A percentile compares a stretch with the other conserved stretches of the same genome.
Evolutionary conservation across 2,888 invertebrate genomes (phyloP).

Genomic region (Lydus trimaculatus): DNA sequence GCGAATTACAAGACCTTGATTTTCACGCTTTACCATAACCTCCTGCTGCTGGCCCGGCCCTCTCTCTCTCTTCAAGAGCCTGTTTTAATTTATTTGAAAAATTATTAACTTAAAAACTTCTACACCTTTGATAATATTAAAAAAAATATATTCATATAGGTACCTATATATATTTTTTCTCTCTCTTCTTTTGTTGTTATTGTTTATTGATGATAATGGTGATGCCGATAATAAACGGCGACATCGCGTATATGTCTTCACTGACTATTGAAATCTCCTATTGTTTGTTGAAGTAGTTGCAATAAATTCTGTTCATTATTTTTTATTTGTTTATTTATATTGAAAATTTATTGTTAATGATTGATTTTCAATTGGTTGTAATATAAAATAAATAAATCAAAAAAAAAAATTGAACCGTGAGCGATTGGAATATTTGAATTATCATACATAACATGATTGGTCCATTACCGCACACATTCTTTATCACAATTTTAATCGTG

Average conservation of each 20-base stretch:
- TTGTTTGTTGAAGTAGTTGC: not conserved
- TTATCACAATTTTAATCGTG: constrained; percentile 32
- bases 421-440: constrained; percentile 39
- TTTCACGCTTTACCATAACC: not conserved
- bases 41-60: not conserved
- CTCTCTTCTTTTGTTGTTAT: constrained; percentile 16
- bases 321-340: not conserved
- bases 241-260: constrained; percentile 17
- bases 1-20: not conserved
- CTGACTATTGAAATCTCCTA: constrained; percentile 22
- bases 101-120: not conserved
- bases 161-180: too few relatives aligned
- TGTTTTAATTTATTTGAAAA: not conserved
- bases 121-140: too few relatives aligned
- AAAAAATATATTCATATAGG: too few relatives aligned
- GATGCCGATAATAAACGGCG: constrained; percentile 20
- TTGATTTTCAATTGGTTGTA: not conserved
- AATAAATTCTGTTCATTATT: not conserved
- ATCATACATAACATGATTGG: constrained; percentile 38
- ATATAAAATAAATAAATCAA: not conserved
- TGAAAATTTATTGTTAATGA: not conserved
- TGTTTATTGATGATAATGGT: constrained; percentile 6
- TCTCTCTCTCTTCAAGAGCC: not conserved
- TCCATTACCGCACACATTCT: constrained; percentile 38
- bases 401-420: constrained; percentile 24